Conservation (phyloP, 1,140 invertebrate species). For the Bradysia coprophila region DNA sequence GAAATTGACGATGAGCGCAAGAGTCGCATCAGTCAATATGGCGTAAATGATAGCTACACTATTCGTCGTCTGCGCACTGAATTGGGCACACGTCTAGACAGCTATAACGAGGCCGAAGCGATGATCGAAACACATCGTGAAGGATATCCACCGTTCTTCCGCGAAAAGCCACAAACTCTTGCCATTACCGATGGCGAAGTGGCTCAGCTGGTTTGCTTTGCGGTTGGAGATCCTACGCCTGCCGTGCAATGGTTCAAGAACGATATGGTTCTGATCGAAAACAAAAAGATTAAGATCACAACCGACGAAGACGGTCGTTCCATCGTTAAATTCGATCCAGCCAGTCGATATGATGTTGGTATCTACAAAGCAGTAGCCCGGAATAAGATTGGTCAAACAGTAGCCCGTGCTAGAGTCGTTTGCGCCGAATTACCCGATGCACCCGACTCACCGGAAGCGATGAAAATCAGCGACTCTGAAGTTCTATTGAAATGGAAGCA, state of each 20-base stretch:
- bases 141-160: slow-evolving; percentile 59
- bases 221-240: slow-evolving; percentile 78
- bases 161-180: slow-evolving; percentile 58
- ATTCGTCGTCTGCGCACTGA: slow-evolving; percentile 61
- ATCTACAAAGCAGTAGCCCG: slow-evolving; percentile 90
- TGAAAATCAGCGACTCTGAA: slow-evolving; percentile 66
- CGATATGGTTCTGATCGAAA: slow-evolving; percentile 66
- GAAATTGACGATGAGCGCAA: slow-evolving; percentile 82
- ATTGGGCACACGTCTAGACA: slow-evolving; percentile 56
- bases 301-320: slow-evolving; percentile 61
- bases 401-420: slow-evolving; percentile 52
- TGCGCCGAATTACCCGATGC: slow-evolving; percentile 53
- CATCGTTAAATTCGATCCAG: slow-evolving; percentile 54
- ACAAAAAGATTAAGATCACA: slow-evolving; percentile 52
- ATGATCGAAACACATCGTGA: slow-evolving; percentile 61
- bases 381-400: slow-evolving; percentile 64
- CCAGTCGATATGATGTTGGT: slow-evolving; percentile 63
- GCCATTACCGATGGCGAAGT: slow-evolving; percentile 63
- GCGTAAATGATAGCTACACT: slow-evolving; percentile 43
- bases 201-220: slow-evolving; percentile 62
- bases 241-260: slow-evolving; percentile 93
- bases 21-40: slow-evolving; percentile 59
- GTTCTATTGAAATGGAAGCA: slow-evolving; percentile 77
- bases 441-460: slow-evolving; percentile 73
- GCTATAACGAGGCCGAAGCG: slow-evolving; percentile 68